Evolutionary conservation across 2,888 invertebrate species (phyloP), one percentile per base, ranked within the genome.

Genomic region (Bimastos eiseni): DNA sequence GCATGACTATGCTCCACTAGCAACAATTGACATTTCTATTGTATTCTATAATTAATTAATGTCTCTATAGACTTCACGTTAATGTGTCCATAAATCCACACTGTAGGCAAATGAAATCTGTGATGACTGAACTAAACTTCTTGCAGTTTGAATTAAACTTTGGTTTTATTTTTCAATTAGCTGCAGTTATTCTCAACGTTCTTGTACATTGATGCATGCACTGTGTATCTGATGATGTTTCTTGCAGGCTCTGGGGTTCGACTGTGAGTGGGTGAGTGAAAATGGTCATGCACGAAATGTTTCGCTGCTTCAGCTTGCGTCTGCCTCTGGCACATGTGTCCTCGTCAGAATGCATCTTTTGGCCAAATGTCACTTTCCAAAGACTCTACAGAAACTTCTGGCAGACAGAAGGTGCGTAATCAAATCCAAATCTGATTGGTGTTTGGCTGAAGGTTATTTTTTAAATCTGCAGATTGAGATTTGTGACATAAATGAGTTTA

Each of bases 231-330:
- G 70, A n/a, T n/a, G 13, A 70, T 70, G n/a, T 86, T 86, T 86
- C 24, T 36, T 86, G 36, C 91, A 94, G 93, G 96, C 97, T 0
- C 94, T 97, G 70, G 97, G 97, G 15, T 97, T 97, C 93, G 97
- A 97, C 94, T 97, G 97, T 94, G 97, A 97, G 95, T 97, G 97
- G 97, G 97, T 97, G 0, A 96, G 96, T 0, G 17, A 37, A 30
- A 36, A 33, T 30, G 96, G 96, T 0, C 95, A 94, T 89, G 95
- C 96, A 13, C 95, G 96, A 1, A 96, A 97, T 0, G 96, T 97
- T 24, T 97, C 97, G 0, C 94, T 97, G 15, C 94, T 97, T 4
- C 97, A 97, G 94, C 94, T 97, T 1, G 97, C 97, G 6, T 96
- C 97, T 0, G 95, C 95, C 92, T 96, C 96, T 93, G 97, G 97